phyloP scores from a whole-genome alignment of 2,113 vertebrate species.

The Microtus ochrogaster region DNA sequence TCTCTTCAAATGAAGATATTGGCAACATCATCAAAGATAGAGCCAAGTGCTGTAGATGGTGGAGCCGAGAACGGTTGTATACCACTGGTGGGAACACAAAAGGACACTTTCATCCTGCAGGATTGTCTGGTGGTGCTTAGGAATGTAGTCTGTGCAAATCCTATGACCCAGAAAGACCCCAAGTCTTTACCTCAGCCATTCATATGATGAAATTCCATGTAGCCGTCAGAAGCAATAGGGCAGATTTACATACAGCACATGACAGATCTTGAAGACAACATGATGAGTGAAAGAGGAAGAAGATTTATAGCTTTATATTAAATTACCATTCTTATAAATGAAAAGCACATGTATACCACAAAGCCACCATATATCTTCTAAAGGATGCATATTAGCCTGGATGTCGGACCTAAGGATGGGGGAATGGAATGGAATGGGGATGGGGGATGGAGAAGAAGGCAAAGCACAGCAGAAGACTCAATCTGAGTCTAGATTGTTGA shows the following conservation, averaged over 20 bases:
- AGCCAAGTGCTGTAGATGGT: background rate
- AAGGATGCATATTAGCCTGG: conserved; percentile 28
- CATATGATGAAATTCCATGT: background rate
- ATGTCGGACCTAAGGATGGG: background rate
- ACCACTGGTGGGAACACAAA: background rate
- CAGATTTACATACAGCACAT: conserved; percentile 56
- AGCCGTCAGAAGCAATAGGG: conserved; percentile 63
- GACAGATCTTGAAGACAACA: conserved; percentile 54
- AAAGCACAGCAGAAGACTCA: background rate
- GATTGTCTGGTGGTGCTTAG: background rate
- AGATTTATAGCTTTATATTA: conserved; percentile 72
- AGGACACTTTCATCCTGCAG: background rate
- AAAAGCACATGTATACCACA: conserved; percentile 69
- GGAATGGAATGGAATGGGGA: background rate
- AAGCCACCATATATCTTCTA: conserved; percentile 47
- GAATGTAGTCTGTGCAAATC: conserved; percentile 39
- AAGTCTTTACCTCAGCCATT: background rate
- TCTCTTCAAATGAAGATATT: background rate
- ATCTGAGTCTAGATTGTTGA: background rate
- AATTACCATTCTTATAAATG: conserved; percentile 75
- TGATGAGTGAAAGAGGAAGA: conserved; percentile 69
- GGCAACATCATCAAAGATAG: conserved; percentile 7
- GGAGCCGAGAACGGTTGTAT: background rate
- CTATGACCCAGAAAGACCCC: conserved; percentile 37
- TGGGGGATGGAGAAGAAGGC: background rate